Conservation (phyloP, 1,140 invertebrate genomes). For the Dolichoris vasculosae region DNA sequence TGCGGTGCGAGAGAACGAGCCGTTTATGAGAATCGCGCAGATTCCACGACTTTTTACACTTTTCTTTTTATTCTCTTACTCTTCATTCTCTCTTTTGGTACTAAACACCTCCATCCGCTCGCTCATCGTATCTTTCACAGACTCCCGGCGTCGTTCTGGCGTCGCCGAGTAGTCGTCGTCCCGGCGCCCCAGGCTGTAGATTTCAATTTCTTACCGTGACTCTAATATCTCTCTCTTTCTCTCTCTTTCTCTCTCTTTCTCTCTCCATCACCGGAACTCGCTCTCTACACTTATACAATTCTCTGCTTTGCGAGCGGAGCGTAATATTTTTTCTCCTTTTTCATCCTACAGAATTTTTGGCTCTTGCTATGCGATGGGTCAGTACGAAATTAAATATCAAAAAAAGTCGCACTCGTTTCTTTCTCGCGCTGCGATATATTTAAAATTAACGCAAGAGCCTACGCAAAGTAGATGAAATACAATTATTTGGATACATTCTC, state of each 20-base stretch:
- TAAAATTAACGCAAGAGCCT: no score
- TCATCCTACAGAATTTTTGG: background rate
- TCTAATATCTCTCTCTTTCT: background rate
- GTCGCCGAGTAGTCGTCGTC: background rate
- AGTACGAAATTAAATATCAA: background rate
- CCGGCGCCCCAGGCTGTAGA: conserved; percentile 27
- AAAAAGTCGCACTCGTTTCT: background rate
- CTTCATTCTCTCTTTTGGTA: background rate
- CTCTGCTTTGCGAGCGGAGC: background rate
- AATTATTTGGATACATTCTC: no score
- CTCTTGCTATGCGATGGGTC: background rate
- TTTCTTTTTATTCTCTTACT: background rate
- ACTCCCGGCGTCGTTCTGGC: conserved; percentile 30
- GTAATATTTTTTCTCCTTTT: background rate
- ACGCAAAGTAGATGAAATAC: no score
- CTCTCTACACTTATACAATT: background rate
- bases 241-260: background rate
- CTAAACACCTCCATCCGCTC: background rate
- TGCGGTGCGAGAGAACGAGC: background rate
- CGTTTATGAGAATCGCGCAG: conserved; percentile 14
- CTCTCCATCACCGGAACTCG: background rate
- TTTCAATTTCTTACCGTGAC: conserved; percentile 28
- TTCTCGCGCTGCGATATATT: background rate
- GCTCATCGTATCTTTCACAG: background rate
- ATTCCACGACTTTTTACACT: background rate